A percentile compares a stretch with the other conserved stretches of the same genome.
Evolutionary conservation across 2,797 vertebrate species (phyloP).

Genomic region (Echeneis naucrates): DNA sequence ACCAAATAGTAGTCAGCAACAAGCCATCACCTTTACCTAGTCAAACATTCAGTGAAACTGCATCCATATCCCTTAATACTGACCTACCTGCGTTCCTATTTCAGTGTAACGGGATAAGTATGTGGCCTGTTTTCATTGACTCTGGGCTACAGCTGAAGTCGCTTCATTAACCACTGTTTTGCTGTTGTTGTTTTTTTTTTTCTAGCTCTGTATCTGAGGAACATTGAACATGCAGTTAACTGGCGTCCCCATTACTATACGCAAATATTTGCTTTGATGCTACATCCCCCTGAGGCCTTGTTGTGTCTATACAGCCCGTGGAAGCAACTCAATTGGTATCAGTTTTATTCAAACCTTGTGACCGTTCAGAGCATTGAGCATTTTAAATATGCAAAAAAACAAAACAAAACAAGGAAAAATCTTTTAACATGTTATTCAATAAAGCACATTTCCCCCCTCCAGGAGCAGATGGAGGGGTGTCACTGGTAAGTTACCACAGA

Average conservation of each 20-base stretch:
- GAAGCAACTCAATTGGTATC: neutral
- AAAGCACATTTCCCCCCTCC: too few species aligned
- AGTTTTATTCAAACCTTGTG: neutral
- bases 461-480: too few species aligned
- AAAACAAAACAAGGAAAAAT: too few species aligned
- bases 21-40: neutral
- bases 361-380: neutral
- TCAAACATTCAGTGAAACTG: neutral
- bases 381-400: too few species aligned
- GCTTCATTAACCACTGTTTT: neutral
- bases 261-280: neutral
- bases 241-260: neutral
- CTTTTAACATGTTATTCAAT: too few species aligned
- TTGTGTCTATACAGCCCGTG: neutral
- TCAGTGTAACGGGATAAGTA: neutral
- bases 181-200: conserved; percentile 1
- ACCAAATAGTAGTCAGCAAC: conserved; percentile 5
- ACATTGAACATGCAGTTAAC: neutral
- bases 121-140: neutral
- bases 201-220: neutral
- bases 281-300: too few species aligned
- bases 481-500: too few species aligned
- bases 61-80: neutral
- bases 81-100: neutral
- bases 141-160: neutral